Conservation (phyloP, 2,888 invertebrate genomes). For the Bombyx huttoni region DNA sequence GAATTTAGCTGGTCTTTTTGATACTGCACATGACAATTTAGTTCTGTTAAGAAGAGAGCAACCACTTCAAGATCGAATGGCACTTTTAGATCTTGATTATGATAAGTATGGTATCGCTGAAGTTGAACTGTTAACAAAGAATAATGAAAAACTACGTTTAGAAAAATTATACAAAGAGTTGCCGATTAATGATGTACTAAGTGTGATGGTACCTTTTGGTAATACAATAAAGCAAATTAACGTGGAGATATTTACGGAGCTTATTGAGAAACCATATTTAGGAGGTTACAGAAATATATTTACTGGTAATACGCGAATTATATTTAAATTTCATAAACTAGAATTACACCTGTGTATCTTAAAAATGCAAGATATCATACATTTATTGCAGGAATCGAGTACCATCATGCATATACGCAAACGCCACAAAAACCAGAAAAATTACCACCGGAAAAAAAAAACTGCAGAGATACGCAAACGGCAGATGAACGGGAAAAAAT, state of each 20-base stretch:
- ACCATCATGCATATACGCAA: constrained; percentile 87
- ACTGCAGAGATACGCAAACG: constrained; percentile 78
- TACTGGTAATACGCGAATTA: constrained; percentile 57
- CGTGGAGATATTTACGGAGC: constrained; percentile 58
- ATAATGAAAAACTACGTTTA: constrained; percentile 46
- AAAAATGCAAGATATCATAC: not conserved
- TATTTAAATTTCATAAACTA: too few relatives aligned
- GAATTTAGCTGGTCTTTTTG: constrained; percentile 72
- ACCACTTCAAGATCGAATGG: constrained; percentile 51
- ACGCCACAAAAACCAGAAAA: constrained; percentile 76
- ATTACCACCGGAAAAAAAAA: constrained; percentile 61
- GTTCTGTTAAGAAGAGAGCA: constrained; percentile 57
- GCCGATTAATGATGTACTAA: constrained; percentile 53
- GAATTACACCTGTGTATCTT: not conserved
- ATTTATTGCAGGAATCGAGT: constrained; percentile 68
- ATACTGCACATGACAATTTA: constrained; percentile 61
- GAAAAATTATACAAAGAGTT: constrained; percentile 57
- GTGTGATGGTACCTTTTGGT: constrained; percentile 54
- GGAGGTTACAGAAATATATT: constrained; percentile 84
- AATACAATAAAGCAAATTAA: constrained; percentile 47
- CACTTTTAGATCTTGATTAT: constrained; percentile 54
- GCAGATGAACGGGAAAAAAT: constrained; percentile 63
- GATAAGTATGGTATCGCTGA: constrained; percentile 63
- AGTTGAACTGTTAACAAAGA: constrained; percentile 52
- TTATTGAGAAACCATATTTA: constrained; percentile 80